Percentiles rank a stretch among this genome's conserved stretches.
These are phyloP conservation scores for Drosophila prolongata DNA, from an alignment of 2,888 invertebrate genomes.

Conservation along the genomic window DNA sequence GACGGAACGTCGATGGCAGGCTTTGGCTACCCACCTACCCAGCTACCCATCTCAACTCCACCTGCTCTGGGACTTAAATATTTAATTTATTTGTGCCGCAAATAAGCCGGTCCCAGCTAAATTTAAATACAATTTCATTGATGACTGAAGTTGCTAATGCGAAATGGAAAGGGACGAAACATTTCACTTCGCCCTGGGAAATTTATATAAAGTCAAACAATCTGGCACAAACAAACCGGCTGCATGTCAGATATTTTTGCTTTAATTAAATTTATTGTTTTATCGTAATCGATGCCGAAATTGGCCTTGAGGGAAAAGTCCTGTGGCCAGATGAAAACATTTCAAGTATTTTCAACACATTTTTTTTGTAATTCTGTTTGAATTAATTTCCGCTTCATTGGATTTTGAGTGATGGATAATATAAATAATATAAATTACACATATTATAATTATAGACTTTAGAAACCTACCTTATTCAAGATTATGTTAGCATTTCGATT, in stretches of 20 bases:
- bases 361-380: not conserved
- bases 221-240: slow-evolving; percentile 19
- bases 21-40: not conserved
- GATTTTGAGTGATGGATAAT: no score
- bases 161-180: not conserved
- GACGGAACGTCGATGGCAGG: slow-evolving; percentile 45
- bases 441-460: no score
- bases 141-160: slow-evolving; percentile 10
- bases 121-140: slow-evolving; percentile 65
- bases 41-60: not conserved
- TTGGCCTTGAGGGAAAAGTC: not conserved
- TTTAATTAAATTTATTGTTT: slow-evolving; percentile 38
- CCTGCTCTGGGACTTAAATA: slow-evolving; percentile 60
- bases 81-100: slow-evolving; percentile 68
- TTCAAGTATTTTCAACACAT: not conserved
- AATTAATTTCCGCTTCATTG: not conserved
- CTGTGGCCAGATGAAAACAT: not conserved
- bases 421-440: no score
- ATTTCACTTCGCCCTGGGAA: slow-evolving; percentile 1
- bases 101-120: slow-evolving; percentile 45
- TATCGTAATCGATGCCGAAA: slow-evolving; percentile 22
- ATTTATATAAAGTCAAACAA: slow-evolving; percentile 33
- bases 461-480: no score
- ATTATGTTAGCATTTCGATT: no score
- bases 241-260: slow-evolving; percentile 1